A percentile compares a stretch with the other conserved stretches of the same genome.
These are phyloP conservation scores for Periophthalmus magnuspinnatus DNA, from an alignment of 2,797 vertebrate species.

Conservation along the genomic window DNA sequence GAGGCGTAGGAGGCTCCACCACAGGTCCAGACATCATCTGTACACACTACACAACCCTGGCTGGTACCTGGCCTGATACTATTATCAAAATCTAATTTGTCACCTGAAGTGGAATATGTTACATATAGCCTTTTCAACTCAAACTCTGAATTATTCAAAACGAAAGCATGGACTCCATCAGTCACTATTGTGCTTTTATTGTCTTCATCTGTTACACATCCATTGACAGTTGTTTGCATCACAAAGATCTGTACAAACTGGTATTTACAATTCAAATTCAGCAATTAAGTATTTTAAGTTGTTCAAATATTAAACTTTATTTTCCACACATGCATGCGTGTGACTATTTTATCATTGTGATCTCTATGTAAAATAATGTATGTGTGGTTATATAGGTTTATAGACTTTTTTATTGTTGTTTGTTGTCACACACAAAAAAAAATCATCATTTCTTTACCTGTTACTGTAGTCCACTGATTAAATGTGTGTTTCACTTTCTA, in stretches of 20 bases:
- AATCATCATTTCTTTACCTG: background rate
- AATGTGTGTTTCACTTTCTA: background rate
- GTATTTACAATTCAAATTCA: background rate
- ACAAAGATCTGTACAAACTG: conserved; percentile 12
- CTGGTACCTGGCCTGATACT: conserved; percentile 10
- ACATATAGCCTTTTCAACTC: conserved; percentile 15
- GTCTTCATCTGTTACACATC: conserved; percentile 52
- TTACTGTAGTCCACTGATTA: background rate
- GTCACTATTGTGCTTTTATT: conserved; percentile 47
- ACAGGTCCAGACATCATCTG: background rate
- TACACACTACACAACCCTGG: background rate
- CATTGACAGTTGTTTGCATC: conserved; percentile 44
- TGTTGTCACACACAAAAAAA: background rate
- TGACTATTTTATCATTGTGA: background rate
- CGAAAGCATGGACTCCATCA: conserved; percentile 22
- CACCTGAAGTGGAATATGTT: conserved; percentile 17
- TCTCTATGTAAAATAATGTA: background rate
- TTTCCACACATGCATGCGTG: background rate
- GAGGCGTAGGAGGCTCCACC: no score
- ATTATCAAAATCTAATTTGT: conserved; percentile 40
- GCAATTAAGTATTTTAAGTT: conserved; percentile 4
- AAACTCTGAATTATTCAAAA: conserved; percentile 30
- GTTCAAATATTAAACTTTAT: no score
- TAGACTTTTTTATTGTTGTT: background rate
- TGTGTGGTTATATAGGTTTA: background rate